These are phyloP conservation scores for Arge pagana DNA, from an alignment of 2,888 invertebrate species.

Conservation along the genomic window DNA sequence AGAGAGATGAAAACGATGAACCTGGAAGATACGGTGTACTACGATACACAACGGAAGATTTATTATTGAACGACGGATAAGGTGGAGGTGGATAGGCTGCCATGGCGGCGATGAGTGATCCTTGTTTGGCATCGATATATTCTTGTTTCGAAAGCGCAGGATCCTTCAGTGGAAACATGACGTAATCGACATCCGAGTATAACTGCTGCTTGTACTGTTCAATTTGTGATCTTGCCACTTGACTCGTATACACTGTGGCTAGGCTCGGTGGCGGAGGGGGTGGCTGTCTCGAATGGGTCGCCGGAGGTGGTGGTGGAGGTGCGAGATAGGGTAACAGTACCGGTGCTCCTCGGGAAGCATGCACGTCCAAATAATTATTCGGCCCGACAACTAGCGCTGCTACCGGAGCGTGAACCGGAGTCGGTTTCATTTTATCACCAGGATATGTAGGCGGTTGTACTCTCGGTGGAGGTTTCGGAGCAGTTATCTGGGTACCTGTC, in stretches of 20 bases:
- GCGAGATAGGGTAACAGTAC: constrained; percentile 60
- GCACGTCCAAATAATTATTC: constrained; percentile 68
- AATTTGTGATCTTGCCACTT: constrained; percentile 75
- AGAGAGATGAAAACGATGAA: constrained; percentile 66
- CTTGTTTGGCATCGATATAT: constrained; percentile 86
- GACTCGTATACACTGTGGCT: constrained; percentile 74
- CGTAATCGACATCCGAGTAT: constrained; percentile 90
- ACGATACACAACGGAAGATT: constrained; percentile 77
- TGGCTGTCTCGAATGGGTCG: constrained; percentile 61
- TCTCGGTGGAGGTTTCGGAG: constrained; percentile 66
- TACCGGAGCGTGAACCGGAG: constrained; percentile 59
- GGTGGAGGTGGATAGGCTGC: constrained; percentile 63
- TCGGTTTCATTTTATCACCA: constrained; percentile 58
- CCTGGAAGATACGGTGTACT: constrained; percentile 80
- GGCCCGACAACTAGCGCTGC: constrained; percentile 65
- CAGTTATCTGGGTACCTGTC: constrained; percentile 62
- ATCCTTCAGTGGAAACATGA: constrained; percentile 88
- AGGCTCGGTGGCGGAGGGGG: constrained; percentile 71
- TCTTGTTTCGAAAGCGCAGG: constrained; percentile 89
- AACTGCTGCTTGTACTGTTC: constrained; percentile 88
- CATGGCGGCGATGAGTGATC: constrained; percentile 70
- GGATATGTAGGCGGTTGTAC: constrained; percentile 58
- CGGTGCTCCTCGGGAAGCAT: constrained; percentile 62
- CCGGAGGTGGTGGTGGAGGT: constrained; percentile 72
- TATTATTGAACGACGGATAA: constrained; percentile 61